phyloP scores from a whole-genome alignment of 2,113 vertebrate species.

The Corynorhinus townsendii region DNA sequence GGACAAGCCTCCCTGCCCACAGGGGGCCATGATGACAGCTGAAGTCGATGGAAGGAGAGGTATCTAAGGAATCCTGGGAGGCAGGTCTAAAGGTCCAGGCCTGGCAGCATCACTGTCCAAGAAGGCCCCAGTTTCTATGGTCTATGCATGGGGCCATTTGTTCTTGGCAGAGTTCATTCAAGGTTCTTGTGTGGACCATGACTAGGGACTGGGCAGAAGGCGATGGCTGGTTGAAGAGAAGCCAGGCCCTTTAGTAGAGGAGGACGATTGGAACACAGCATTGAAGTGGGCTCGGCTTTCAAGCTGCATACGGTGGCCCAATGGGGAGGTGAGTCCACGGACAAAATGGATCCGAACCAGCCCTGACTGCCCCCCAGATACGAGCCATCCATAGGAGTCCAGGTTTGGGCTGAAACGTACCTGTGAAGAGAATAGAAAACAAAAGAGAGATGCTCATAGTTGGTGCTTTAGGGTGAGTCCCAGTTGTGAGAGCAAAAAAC shows the following conservation, averaged over 20 bases:
- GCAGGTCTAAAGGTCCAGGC: constrained; percentile 51
- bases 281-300: constrained; percentile 81
- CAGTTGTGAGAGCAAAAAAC: not conserved
- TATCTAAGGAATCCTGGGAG: constrained; percentile 58
- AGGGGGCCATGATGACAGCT: constrained; percentile 55
- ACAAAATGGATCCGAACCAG: constrained; percentile 90
- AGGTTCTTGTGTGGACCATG: constrained; percentile 11
- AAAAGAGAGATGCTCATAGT: not conserved
- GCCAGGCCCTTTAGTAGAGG: not conserved
- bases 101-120: constrained; percentile 56
- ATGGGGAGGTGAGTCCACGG: constrained; percentile 75
- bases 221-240: not conserved
- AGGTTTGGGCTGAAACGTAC: constrained; percentile 95
- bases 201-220: constrained; percentile 51
- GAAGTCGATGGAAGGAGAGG: constrained; percentile 55
- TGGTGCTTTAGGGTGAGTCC: not conserved
- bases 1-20: constrained; percentile 59
- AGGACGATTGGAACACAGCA: constrained; percentile 71
- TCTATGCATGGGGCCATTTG: constrained; percentile 40
- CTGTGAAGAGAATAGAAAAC: constrained; percentile 73
- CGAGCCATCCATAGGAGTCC: constrained; percentile 88
- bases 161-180: constrained; percentile 58
- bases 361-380: constrained; percentile 88
- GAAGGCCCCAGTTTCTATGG: constrained; percentile 50
- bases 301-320: constrained; percentile 74